Percentiles rank a stretch among this genome's conserved stretches.
These are phyloP conservation scores for Eilema depressum DNA, from an alignment of 2,888 invertebrate genomes.

Conservation along the genomic window DNA sequence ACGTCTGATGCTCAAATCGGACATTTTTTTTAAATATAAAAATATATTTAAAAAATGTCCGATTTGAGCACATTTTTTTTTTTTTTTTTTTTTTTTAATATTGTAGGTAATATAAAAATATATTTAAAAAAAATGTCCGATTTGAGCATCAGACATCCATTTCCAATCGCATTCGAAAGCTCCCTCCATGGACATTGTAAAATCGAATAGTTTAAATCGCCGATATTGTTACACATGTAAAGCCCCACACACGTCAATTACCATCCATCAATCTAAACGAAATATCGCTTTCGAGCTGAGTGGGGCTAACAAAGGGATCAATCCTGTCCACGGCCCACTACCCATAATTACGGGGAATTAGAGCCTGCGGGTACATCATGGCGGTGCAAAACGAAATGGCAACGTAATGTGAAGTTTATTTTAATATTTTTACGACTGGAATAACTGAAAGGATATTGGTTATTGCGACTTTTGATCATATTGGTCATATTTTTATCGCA, in stretches of 20 bases:
- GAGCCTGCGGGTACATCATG: slow-evolving; percentile 7
- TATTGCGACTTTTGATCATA: no score
- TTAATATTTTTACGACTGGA: no score
- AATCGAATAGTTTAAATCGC: background rate
- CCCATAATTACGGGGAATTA: slow-evolving; percentile 34
- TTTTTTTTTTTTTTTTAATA: no score
- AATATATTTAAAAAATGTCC: no score
- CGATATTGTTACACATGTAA: background rate
- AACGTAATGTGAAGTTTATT: background rate
- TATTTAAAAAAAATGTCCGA: no score
- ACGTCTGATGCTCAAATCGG: no score
- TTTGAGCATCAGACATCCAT: no score
- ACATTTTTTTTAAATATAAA: no score
- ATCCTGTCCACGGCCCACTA: slow-evolving; percentile 28
- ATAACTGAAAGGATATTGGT: no score
- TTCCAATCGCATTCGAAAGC: background rate
- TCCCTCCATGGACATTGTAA: background rate
- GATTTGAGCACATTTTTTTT: no score
- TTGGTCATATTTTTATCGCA: no score
- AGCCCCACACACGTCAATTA: slow-evolving; percentile 19
- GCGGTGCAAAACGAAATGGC: background rate
- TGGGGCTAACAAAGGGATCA: slow-evolving; percentile 37
- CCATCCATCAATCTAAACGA: slow-evolving; percentile 33
- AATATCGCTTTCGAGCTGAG: slow-evolving; percentile 38
- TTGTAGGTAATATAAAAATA: no score